Conservation (phyloP, 2,113 vertebrate species). For the human region GRCh38 chr7:120445001-120445500, state of each 20-base stretch:
- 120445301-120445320: neutral
- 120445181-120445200: neutral
- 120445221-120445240: neutral
- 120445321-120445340: neutral
- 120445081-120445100: constrained; percentile 47
- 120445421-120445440: neutral
- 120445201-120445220: neutral
- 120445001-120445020: constrained; percentile 75
- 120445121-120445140: neutral
- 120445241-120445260: neutral
- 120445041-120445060: constrained; percentile 55
- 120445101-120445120: constrained; percentile 17
- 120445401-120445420: neutral
- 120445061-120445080: constrained; percentile 56
- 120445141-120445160: constrained; percentile 43
- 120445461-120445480: neutral
- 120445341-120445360: neutral
- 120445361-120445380: neutral
- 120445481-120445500: neutral
- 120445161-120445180: neutral
- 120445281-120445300: neutral
- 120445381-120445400: neutral
- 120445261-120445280: neutral
- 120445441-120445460: neutral
- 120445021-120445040: constrained; percentile 54